Base-by-base conservation (phyloP, 2,888 invertebrate species). In the Lottia scabra region DNA sequence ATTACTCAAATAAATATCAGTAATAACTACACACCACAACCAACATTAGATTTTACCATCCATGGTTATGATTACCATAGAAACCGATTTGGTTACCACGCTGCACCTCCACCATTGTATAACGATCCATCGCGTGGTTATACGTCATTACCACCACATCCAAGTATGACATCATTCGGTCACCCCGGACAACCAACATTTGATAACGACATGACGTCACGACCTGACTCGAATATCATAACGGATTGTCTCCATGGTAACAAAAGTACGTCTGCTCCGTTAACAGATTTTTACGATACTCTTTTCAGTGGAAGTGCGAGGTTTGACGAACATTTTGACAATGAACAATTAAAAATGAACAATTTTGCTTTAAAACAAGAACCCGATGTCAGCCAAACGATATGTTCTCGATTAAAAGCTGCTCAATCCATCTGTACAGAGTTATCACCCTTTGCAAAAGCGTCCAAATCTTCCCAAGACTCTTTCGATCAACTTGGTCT, bases 1-100 rank as follows among this genome's bases (percentile, higher is more conserved):
- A 71, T 77, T 67, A 79, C 79, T 2, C 79, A 79, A 66, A 79
- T 79, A 62, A 79, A 77, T 69, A 79, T 79, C 66, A 79, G 75
- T 45, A 79, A 79, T 69, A 72, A 75, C 27, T 75, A 77, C 67
- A 67, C 70, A 12, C 64, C 56, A 56, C 56, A 46, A 1, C 45
- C 75, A 2, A 67, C 73, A 2, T 44, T 77, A 8, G 77, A 75
- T 26, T 74, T 75, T 13, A 70, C 67, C 63, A 71, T 75, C 15
- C 74, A 75, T 12, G 70, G 67, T 5, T 63, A 63, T 4, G 64
- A 63, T 43, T 63, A 43, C 68, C 56, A 56, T 13, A 56, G 56
- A 68, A 46, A 38, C 65, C 44, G 44, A 63, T 64, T 23, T 46
- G 64, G 23, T 23, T 46, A n/a, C 65, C 64, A 27, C 15, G n/a